Conservation (phyloP, 2,888 invertebrate genomes). For the Glyphotaelius pellucidus region DNA sequence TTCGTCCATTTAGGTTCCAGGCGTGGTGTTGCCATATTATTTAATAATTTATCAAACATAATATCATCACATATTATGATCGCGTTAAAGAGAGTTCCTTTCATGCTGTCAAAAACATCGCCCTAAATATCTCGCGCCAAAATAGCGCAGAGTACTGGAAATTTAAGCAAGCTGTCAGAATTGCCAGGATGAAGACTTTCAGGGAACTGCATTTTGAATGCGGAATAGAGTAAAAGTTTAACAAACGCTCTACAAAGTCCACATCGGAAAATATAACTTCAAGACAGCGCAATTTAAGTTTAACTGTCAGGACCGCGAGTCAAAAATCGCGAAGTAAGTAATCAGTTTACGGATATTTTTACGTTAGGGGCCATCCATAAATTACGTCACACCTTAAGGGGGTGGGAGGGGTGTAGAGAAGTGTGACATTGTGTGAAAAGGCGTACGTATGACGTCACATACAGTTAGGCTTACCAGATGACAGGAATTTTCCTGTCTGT, state of each 20-base stretch:
- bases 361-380: too few species aligned
- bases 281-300: not conserved
- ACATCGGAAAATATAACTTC: not conserved
- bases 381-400: too few species aligned
- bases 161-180: not conserved
- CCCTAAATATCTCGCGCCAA: not conserved
- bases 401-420: too few species aligned
- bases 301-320: too few species aligned
- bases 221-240: not conserved
- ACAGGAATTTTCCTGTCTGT: too few species aligned
- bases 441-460: too few species aligned
- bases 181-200: not conserved
- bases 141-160: not conserved
- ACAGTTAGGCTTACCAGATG: too few species aligned
- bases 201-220: not conserved
- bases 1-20: not conserved
- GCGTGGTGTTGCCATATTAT: not conserved
- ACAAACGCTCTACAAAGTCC: not conserved
- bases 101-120: not conserved
- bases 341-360: too few species aligned
- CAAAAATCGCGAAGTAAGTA: too few species aligned
- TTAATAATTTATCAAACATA: not conserved
- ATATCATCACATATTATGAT: not conserved
- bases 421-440: too few species aligned
- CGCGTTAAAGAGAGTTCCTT: not conserved